These are phyloP conservation scores for Formica exsecta DNA, from an alignment of 1,140 invertebrate species.

Conservation along the genomic window DNA sequence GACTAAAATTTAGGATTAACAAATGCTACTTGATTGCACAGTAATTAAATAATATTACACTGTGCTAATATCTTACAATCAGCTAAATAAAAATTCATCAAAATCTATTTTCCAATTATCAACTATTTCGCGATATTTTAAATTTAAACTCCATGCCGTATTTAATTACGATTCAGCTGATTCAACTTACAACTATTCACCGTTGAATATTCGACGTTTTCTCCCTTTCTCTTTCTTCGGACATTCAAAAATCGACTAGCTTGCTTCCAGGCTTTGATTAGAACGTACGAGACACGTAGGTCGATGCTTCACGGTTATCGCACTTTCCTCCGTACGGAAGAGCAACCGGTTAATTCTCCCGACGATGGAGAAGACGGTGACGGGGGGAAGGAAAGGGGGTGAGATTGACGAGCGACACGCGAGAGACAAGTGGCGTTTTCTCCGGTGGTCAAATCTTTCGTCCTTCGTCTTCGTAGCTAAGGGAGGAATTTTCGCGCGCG, in stretches of 20 bases:
- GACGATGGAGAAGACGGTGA: background rate
- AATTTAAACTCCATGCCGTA: background rate
- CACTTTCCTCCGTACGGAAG: slow-evolving; percentile 6
- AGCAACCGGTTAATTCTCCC: slow-evolving; percentile 39
- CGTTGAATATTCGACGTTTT: slow-evolving; percentile 37
- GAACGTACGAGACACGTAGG: slow-evolving; percentile 29
- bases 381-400: background rate
- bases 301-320: background rate
- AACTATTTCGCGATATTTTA: background rate
- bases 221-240: background rate
- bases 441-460: slow-evolving; percentile 72
- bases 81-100: background rate
- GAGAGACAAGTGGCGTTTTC: slow-evolving; percentile 55
- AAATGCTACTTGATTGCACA: too few relatives aligned
- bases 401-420: slow-evolving; percentile 16
- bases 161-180: slow-evolving; percentile 6
- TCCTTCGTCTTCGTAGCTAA: slow-evolving; percentile 44
- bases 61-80: too few relatives aligned
- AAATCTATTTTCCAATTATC: background rate
- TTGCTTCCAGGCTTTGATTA: slow-evolving; percentile 28
- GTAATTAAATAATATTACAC: too few relatives aligned
- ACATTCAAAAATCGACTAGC: slow-evolving; percentile 10
- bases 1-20: background rate
- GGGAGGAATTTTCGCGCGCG: slow-evolving; percentile 62
- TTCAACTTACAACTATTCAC: background rate